Base-by-base conservation (phyloP, 1,140 invertebrate species). In the Bombus difficillimus region DNA sequence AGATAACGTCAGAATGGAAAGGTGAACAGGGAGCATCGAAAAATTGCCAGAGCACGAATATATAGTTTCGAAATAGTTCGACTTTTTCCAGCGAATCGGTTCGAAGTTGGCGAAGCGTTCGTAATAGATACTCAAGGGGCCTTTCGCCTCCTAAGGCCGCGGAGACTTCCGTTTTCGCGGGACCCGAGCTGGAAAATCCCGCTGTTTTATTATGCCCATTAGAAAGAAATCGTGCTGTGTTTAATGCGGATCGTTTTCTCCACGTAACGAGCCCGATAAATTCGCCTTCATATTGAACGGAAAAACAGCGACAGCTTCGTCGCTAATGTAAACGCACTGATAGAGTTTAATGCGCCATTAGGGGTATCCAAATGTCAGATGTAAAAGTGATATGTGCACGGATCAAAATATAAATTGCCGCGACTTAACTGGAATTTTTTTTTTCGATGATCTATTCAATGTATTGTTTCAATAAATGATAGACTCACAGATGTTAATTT, bases 121-220 rank as follows among this genome's bases (percentile, higher is more conserved):
- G 90, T 85, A 88, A 92, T 84, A 81, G 88, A 85, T 43, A 77
- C 89, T 88, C 79, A 87, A 83, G 91, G 89, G 91, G 91, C 89
- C 88, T 92, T 89, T 91, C 81, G 89, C 84, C 87, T 85, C 83
- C 86, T 71, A 59, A 76, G 72, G 79, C 76, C 69, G 64, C 86
- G 71, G 80, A 86, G 88, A 93, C 92, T 93, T 93, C 93, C 93
- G 93, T 93, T 92, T 91, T 86, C 91, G 88, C 87, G 47, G 69
- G 43, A 57, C 32, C 47, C 22, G 10, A 28, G 37, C 81, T 59
- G 83, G 68, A 80, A 80, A 85, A 85, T 85, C 77, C 68, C 41
- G 83, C 83, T 80, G 83, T 80, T 79, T 85, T 81, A 85, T 81
- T 85, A 81, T 57, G 71, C 59, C 71, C 78, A 75, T 80, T 85